These are phyloP conservation scores for Natrix natrix DNA, from an alignment of 2,797 vertebrate species.

Conservation along the genomic window DNA sequence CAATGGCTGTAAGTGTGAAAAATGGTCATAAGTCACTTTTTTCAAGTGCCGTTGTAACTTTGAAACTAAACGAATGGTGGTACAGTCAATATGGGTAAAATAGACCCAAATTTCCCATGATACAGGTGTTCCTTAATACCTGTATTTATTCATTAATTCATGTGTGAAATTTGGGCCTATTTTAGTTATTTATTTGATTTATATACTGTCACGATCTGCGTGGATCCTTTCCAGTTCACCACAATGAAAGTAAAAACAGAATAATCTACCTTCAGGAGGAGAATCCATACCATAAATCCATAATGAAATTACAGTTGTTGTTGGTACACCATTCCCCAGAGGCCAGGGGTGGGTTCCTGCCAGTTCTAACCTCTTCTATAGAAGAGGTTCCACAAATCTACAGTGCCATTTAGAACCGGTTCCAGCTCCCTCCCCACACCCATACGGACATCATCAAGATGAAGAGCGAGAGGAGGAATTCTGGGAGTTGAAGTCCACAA, in stretches of 20 bases:
- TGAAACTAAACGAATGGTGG: neutral
- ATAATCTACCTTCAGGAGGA: neutral
- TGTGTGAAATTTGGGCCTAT: neutral
- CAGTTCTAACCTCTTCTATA: no score
- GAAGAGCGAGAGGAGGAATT: no score
- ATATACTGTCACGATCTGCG: neutral
- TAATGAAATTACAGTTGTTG: neutral
- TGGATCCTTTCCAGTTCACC: neutral
- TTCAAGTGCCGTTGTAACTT: neutral
- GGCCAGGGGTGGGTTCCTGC: neutral
- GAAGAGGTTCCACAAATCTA: no score
- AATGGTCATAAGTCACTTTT: neutral
- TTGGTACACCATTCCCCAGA: neutral
- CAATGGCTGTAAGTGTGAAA: neutral
- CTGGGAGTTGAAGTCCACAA: no score
- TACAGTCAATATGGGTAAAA: neutral
- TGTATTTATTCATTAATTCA: neutral
- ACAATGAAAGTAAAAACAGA: neutral
- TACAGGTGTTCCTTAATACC: neutral
- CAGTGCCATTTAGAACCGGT: no score
- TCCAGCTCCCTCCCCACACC: no score
- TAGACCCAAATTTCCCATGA: no score
- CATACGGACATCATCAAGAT: no score
- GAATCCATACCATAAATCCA: neutral
- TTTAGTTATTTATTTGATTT: neutral